Evolutionary conservation across 2,888 invertebrate genomes (phyloP), one percentile per base, ranked within the genome.

Genomic region (Leptopilina myrica): DNA sequence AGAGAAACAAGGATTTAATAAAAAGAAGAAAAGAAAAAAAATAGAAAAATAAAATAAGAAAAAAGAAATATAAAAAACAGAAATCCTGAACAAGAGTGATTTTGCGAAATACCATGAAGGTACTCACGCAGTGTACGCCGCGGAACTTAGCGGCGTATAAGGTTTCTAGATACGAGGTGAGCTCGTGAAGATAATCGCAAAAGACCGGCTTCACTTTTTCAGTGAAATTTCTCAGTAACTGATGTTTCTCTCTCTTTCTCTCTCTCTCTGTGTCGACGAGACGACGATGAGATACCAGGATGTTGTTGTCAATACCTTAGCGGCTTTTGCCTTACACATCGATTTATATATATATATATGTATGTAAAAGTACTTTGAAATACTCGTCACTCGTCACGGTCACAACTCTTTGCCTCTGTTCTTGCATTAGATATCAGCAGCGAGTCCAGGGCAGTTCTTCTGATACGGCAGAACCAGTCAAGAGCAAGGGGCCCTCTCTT

Each of bases 161-260:
- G 73, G 73, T 73, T 73, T 73, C 73, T 20, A 53, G 73, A 73
- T 56, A 26, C 26, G 20, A 66, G n/a, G 43, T 80, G 84, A 79
- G 82, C 81, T 78, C 79, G 81, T 78, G 80, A 80, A 81, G 83
- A 83, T 83, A 81, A 83, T 84, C 84, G 82, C 79, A 79, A 79
- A 33, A 66, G 76, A 77, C 76, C 46, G 79, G 78, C 77, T 81
- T 79, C 43, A 46, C 77, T 83, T 83, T 85, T 86, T 86, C 81
- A 75, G 53, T 80, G 78, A 84, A 85, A 84, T 87, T 86, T 85
- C 86, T 82, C 76, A 78, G 85, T 84, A 87, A 88, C 87, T 87
- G 86, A 85, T 33, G 33, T 33, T 33, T 33, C 33, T 33, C 33
- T 33, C 33, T 33, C 33, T 33, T 5, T 86, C 83, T 86, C 83